Evolutionary conservation across 2,797 vertebrate genomes (phyloP), one percentile per base, ranked within the genome.

Genomic region (Girardinus metallicus): DNA sequence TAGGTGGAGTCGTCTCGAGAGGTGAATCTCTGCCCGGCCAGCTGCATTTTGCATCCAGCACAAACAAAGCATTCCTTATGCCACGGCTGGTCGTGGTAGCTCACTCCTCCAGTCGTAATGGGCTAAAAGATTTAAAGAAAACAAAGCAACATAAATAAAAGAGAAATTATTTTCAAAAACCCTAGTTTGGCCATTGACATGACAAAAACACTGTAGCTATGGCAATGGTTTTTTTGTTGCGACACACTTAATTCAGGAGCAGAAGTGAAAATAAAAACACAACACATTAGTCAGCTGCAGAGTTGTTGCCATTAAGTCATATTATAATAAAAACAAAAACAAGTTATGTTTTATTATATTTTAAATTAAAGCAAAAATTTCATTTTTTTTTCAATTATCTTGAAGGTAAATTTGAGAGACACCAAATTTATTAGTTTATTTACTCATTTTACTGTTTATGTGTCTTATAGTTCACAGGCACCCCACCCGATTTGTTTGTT

Each of bases 51-150:
- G 94, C 97, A 99, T 16, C 96, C 96, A 0, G 96, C 97, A 75
- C 98, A 99, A 36, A 98, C 94, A 0, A 99, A 99, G 86, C 98
- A 99, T 83, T 98, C 97, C 91, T 97, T 97, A 34, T 99, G 98
- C 98, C 98, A 98, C 0, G 98, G 97, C 92, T 98, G 97, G 70
- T 99, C 97, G 5, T 93, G 96, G 89, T 99, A 99, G 70, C 96
- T 99, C 82, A 99, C 97, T 0, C 98, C 98, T 76, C 97, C 97
- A 0, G 95, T 96, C 81, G 96, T 98, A 93, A 99, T 98, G 60
- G 97, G 96, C 98, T 99, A 55, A 16, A 87, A 64, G 9, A 71
- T 39, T 11, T 0, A 60, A 23, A 46, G 23, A 70, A 47, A 31
- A 16, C 6, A 49, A 5, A 26, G 1, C 1, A 29, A n/a, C 44